Base-by-base conservation (phyloP, 2,113 vertebrate genomes). In the Neodontobutis hainanensis region DNA sequence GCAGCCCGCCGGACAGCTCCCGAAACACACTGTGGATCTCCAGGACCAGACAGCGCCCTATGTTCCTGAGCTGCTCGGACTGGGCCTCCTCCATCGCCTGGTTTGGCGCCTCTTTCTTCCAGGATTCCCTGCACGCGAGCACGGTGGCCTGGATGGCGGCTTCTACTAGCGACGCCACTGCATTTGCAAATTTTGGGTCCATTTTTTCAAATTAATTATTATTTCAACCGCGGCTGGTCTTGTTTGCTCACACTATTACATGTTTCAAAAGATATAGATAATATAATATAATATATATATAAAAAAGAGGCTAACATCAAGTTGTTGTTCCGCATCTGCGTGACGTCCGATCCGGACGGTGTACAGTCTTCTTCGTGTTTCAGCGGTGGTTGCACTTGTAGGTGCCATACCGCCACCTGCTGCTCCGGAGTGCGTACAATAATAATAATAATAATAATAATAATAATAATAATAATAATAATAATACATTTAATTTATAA, bases 121-220 rank as follows among this genome's bases (percentile, higher is more conserved):
- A 81, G 3, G 77, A 75, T 0, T 59, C 78, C 53, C 76, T 78
- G 65, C 81, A 87, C 3, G 84, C 75, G 0, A 80, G 73, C 62
- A 88, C 48, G 35, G 81, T 69, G 42, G 85, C 73, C 27, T 46
- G 83, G 43, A 89, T 71, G 7, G 86, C 78, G n/a, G 79, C 71
- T 58, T 87, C 87, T n/a, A 90, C 85, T 2, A 86, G 5, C 5
- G 87, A 76, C 63, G 76, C 65, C 14, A 89, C 81, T 51, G 88
- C 83, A 59, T 48, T 45, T 40, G 55, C 58, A 70, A 89, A 87
- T 36, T 53, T 82, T 35, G 65, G 64, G 50, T 87, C 86, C 89
- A 88, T 85, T 7, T 42, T 48, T 0, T 4, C 36, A 2, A 9
- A 44, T 14, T 0, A 0, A 5, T n/a, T n/a, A n/a, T n/a, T n/a